Evolutionary conservation across 2,113 vertebrate genomes (phyloP), one percentile per base, ranked within the genome.

Genomic region (Cyphomyrus plagiostoma): DNA sequence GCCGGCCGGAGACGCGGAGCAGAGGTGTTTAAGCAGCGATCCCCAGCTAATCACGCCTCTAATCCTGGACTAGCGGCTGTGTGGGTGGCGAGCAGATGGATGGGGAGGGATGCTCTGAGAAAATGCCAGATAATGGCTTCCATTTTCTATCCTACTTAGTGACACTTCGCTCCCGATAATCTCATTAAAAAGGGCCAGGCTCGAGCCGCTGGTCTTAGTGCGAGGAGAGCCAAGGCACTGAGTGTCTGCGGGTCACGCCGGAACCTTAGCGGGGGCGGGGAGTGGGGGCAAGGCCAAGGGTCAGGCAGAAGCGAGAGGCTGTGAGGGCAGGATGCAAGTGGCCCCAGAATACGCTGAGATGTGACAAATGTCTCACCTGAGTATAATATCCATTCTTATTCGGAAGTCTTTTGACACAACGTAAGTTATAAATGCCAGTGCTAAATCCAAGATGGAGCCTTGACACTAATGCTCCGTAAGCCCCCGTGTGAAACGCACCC

Each of bases 71-170:
- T 94, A 94, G 94, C 94, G 94, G 92, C 93, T 93, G 95, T 94
- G 95, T 96, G 95, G 95, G 96, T 94, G 95, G 95, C 92, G 92
- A 93, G 95, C 95, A 95, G 95, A 96, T 96, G 94, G 95, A 96
- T 95, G 66, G 90, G 89, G 90, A 91, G 93, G 93, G 82, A 90
- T 89, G 93, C 95, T 94, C 93, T 93, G 92, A 94, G 94, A 96
- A 96, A 96, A 96, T 96, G 95, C 95, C 95, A 94, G 94, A 95
- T 96, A 96, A 96, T 96, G 95, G 95, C 95, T 96, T 96, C 95
- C 95, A 95, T 96, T 96, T 96, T 95, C 96, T 96, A 96, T 96
- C 95, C 95, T 96, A 95, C 95, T 96, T 96, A 96, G 95, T 95
- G 95, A 96, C 95, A 96, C 95, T 96, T 95, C 93, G 94, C 95